Evolutionary conservation across 2,113 vertebrate species (phyloP).

Genomic region (Brachirus orientalis): DNA sequence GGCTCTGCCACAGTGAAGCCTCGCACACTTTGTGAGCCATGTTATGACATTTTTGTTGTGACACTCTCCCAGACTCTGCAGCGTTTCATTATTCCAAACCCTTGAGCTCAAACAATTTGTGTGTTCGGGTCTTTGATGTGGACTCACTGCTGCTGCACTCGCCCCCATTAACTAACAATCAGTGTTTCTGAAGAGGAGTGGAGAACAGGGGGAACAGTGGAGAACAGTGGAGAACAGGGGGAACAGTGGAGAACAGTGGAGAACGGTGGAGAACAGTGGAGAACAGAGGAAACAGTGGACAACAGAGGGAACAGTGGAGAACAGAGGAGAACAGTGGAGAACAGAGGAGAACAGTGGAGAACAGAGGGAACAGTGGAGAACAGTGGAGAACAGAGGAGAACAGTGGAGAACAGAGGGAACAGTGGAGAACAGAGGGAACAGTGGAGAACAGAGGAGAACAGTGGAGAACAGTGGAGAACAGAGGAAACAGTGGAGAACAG

Average conservation of each 20-base stretch:
- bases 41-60: slow-evolving; percentile 76
- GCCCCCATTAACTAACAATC: slow-evolving; percentile 73
- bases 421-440: too few species aligned
- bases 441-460: too few species aligned
- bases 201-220: slow-evolving; percentile 6
- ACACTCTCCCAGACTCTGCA: slow-evolving; percentile 65
- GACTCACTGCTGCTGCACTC: slow-evolving; percentile 54
- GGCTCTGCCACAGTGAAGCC: slow-evolving; percentile 39
- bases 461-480: too few species aligned
- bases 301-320: too few species aligned
- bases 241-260: slow-evolving; percentile 7
- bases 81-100: slow-evolving; percentile 78
- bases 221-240: background rate
- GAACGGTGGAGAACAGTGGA: too few species aligned
- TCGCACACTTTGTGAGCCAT: slow-evolving; percentile 65
- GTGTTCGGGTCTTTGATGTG: slow-evolving; percentile 78
- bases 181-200: slow-evolving; percentile 42
- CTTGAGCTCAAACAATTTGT: slow-evolving; percentile 78
- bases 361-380: slow-evolving; percentile 5
- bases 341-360: too few species aligned
- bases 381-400: too few species aligned
- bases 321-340: too few species aligned
- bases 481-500: too few species aligned
- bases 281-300: too few species aligned
- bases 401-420: too few species aligned